A percentile compares a stretch with the other conserved stretches of the same genome.
phyloP scores from a whole-genome alignment of 2,888 invertebrate genomes.

The Drosophila quasianomalipes region DNA sequence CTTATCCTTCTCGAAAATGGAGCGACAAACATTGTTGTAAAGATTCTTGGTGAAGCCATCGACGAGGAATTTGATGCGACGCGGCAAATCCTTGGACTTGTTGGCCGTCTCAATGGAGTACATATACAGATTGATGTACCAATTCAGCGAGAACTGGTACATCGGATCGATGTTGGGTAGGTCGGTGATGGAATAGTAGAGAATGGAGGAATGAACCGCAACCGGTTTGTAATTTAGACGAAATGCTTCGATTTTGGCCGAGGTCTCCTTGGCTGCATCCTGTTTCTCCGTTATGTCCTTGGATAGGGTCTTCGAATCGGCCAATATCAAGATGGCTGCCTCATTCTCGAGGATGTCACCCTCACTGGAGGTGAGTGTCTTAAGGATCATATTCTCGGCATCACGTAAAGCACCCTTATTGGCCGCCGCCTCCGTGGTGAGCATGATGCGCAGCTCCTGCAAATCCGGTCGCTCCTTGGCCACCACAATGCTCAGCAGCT shows the following conservation, averaged over 20 bases:
- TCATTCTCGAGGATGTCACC: conserved; percentile 97
- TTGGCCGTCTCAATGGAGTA: conserved; percentile 85
- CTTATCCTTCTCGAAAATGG: conserved; percentile 95
- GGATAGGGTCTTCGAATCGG: conserved; percentile 93
- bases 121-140: conserved; percentile 92
- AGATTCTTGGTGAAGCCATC: conserved; percentile 93
- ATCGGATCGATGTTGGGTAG: conserved; percentile 95
- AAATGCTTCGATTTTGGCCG: conserved; percentile 92
- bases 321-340: conserved; percentile 93
- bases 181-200: conserved; percentile 95
- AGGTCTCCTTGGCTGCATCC: conserved; percentile 92
- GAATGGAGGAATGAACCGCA: conserved; percentile 93
- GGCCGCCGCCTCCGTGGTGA: conserved; percentile 92
- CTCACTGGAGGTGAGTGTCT: conserved; percentile 92
- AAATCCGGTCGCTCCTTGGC: conserved; percentile 95
- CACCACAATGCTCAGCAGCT: conserved; percentile 94
- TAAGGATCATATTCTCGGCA: conserved; percentile 95
- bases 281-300: conserved; percentile 94
- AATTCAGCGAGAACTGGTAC: conserved; percentile 97
- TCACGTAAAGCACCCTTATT: conserved; percentile 93
- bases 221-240: conserved; percentile 93
- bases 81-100: conserved; percentile 89
- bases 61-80: conserved; percentile 92
- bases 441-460: conserved; percentile 92
- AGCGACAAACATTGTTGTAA: conserved; percentile 94